phyloP scores from a whole-genome alignment of 1,140 invertebrate species.

The Pemphigus obesinymphae region DNA sequence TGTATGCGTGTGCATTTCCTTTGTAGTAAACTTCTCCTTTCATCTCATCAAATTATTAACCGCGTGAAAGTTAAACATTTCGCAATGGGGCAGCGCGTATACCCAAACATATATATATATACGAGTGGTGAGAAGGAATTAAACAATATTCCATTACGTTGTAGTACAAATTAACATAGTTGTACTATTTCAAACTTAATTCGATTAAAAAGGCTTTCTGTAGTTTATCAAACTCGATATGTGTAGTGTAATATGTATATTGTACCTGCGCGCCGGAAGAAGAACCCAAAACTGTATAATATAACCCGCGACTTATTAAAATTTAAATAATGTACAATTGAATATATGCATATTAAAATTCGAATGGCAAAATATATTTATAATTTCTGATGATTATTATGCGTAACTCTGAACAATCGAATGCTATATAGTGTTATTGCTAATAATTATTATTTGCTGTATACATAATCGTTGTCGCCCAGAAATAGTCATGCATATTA shows the following conservation, averaged over 20 bases:
- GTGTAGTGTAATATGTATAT: no score
- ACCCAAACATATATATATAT: no score
- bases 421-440: background rate
- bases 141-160: background rate
- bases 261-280: background rate
- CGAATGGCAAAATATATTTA: background rate
- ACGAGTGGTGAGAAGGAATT: background rate
- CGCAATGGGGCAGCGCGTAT: no score
- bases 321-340: constrained; percentile 6
- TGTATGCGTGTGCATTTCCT: background rate
- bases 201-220: constrained; percentile 12
- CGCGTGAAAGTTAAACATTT: background rate
- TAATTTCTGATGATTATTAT: background rate
- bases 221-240: background rate
- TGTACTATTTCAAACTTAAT: background rate
- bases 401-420: background rate
- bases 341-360: constrained; percentile 3
- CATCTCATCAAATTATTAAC: background rate
- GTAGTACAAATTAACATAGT: background rate
- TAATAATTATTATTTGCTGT: background rate
- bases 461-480: no score
- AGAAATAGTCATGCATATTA: background rate
- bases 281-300: background rate
- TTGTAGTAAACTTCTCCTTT: background rate
- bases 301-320: background rate